A percentile compares a stretch with the other conserved stretches of the same genome.
Conservation (phyloP, 2,113 vertebrate species). For the Marmota monax region DNA sequence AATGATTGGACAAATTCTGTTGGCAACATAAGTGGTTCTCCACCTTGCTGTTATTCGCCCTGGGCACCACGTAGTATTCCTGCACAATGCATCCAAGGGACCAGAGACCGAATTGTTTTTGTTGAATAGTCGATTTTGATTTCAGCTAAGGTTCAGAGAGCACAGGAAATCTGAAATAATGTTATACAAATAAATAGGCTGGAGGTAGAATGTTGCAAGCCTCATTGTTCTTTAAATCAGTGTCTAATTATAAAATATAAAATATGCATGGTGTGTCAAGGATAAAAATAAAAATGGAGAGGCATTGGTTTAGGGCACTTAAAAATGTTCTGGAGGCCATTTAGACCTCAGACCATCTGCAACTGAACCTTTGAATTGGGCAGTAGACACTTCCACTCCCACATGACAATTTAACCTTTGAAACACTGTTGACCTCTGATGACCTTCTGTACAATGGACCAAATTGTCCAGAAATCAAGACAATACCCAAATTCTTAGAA, state of each 20-base stretch:
- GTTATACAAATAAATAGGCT: neutral
- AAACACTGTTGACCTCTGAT: neutral
- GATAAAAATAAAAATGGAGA: neutral
- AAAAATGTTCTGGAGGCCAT: neutral
- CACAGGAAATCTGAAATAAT: neutral
- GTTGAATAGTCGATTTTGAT: neutral
- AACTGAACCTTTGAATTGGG: neutral
- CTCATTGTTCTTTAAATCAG: neutral
- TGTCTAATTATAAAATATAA: neutral
- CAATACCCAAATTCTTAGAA: neutral
- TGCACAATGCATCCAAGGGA: neutral
- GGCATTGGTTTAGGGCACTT: neutral
- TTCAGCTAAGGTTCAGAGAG: neutral
- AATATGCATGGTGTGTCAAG: neutral
- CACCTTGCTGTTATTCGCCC: neutral
- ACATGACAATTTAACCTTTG: too few species aligned
- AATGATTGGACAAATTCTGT: neutral
- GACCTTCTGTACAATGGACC: neutral
- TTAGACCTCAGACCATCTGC: too few species aligned
- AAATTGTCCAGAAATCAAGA: neutral
- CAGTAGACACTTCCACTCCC: too few species aligned
- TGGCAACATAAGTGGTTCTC: neutral
- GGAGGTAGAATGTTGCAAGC: neutral
- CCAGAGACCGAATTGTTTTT: neutral
- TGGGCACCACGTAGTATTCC: accelerated